phyloP scores from a whole-genome alignment of 2,113 vertebrate genomes.

The Amblyornis subalaris region DNA sequence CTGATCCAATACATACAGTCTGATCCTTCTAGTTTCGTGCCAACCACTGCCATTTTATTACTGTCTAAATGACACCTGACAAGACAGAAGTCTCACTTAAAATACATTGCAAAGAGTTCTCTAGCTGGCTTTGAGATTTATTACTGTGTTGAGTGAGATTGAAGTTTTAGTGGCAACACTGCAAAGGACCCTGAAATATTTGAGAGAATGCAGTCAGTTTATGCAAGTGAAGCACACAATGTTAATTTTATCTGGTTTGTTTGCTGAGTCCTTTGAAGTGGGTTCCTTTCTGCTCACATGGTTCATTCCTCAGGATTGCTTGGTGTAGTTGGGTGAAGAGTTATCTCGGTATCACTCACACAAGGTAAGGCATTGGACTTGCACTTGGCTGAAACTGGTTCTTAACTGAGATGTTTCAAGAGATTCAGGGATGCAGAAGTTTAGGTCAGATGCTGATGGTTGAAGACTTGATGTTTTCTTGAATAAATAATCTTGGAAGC shows the following conservation, averaged over 20 bases:
- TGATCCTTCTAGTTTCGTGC: not conserved
- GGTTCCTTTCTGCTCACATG: not conserved
- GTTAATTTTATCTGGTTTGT: not conserved
- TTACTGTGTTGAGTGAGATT: constrained; percentile 25
- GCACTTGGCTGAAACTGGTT: not conserved
- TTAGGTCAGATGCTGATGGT: not conserved
- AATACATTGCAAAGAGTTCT: constrained; percentile 33
- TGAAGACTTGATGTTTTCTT: not conserved
- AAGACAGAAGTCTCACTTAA: constrained; percentile 33
- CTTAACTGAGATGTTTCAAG: not conserved
- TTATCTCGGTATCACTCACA: not conserved
- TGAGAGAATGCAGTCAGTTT: not conserved
- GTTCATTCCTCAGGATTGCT: not conserved
- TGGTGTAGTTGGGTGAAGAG: not conserved
- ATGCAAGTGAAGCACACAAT: not conserved
- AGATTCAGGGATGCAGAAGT: not conserved
- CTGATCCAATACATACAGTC: not conserved
- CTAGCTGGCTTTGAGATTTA: constrained; percentile 16
- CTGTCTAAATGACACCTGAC: constrained; percentile 8
- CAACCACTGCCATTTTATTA: constrained; percentile 10
- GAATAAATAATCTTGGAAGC: not conserved
- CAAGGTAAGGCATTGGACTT: not conserved
- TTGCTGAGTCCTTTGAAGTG: not conserved
- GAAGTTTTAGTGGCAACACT: constrained; percentile 23
- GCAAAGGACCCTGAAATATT: not conserved